Evolutionary conservation across 2,888 invertebrate genomes (phyloP).

Genomic region (Mechanitis mazaeus): DNA sequence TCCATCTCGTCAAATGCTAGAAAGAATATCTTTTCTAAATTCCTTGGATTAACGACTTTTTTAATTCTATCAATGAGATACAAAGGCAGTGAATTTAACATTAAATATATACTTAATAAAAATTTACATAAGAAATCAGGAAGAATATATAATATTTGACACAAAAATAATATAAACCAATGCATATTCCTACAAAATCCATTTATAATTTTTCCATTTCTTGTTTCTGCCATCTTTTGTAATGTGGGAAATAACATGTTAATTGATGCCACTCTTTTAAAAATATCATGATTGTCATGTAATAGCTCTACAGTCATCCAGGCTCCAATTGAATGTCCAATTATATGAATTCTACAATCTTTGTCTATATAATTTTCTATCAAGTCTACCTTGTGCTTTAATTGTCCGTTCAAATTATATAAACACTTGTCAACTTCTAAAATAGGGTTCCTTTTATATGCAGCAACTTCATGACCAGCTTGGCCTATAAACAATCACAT

Average conservation of each 20-base stretch:
- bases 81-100: conserved; percentile 67
- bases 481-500: conserved; percentile 78
- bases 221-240: conserved; percentile 86
- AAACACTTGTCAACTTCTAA: conserved; percentile 75
- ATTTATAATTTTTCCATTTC: conserved; percentile 83
- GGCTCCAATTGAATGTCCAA: conserved; percentile 94
- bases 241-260: conserved; percentile 92
- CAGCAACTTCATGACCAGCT: conserved; percentile 77
- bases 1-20: conserved; percentile 89
- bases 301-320: conserved; percentile 88
- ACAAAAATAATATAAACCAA: conserved; percentile 47
- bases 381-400: conserved; percentile 86
- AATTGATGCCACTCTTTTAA: conserved; percentile 75
- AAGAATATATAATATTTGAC: conserved; percentile 64
- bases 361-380: conserved; percentile 83
- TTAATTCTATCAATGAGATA: conserved; percentile 68
- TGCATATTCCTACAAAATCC: conserved; percentile 70
- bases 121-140: conserved; percentile 71
- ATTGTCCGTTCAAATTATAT: conserved; percentile 87
- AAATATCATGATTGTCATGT: conserved; percentile 73
- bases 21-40: conserved; percentile 80
- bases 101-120: conserved; percentile 76
- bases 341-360: conserved; percentile 84
- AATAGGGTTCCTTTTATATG: conserved; percentile 63
- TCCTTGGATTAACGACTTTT: conserved; percentile 76